These are phyloP conservation scores for Dendrolimus pini DNA, from an alignment of 2,888 invertebrate genomes.

Conservation along the genomic window DNA sequence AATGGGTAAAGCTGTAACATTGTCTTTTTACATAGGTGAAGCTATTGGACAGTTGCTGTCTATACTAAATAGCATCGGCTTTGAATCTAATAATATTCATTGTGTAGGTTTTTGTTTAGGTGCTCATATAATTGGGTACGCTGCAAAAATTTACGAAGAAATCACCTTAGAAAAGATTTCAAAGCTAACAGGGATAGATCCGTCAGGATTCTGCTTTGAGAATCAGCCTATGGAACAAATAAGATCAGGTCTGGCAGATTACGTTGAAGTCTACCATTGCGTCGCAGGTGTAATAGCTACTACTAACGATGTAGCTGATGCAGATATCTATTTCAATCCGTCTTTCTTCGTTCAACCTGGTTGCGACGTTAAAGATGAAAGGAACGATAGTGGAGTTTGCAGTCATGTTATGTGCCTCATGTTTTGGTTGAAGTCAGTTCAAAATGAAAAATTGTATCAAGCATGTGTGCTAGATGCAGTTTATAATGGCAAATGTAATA, in stretches of 20 bases:
- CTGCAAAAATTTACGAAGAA: constrained; percentile 1
- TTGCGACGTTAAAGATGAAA: background rate
- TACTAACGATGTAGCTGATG: background rate
- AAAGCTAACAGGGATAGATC: constrained; percentile 4
- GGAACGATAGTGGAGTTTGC: background rate
- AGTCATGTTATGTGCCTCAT: constrained; percentile 1
- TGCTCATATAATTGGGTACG: constrained; percentile 3
- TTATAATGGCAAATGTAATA: background rate
- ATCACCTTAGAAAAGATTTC: constrained; percentile 2
- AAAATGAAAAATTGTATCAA: background rate
- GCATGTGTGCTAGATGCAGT: background rate
- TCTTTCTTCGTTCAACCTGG: background rate
- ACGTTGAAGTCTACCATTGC: constrained; percentile 6
- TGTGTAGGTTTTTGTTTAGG: constrained; percentile 4
- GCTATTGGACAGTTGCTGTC: constrained; percentile 1
- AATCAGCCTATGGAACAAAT: constrained; percentile 2
- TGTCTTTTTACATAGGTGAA: constrained; percentile 3
- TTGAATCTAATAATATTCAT: constrained; percentile 1
- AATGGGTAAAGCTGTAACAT: background rate
- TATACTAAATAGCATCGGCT: background rate
- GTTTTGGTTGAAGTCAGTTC: constrained; percentile 1
- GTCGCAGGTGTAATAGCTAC: background rate
- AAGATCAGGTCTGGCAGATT: constrained; percentile 2
- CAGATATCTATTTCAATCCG: background rate
- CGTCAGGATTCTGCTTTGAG: constrained; percentile 3